A percentile compares a stretch with the other conserved stretches of the same genome.
These are phyloP conservation scores for Elachura formosa DNA, from an alignment of 2,113 vertebrate genomes.

Conservation along the genomic window DNA sequence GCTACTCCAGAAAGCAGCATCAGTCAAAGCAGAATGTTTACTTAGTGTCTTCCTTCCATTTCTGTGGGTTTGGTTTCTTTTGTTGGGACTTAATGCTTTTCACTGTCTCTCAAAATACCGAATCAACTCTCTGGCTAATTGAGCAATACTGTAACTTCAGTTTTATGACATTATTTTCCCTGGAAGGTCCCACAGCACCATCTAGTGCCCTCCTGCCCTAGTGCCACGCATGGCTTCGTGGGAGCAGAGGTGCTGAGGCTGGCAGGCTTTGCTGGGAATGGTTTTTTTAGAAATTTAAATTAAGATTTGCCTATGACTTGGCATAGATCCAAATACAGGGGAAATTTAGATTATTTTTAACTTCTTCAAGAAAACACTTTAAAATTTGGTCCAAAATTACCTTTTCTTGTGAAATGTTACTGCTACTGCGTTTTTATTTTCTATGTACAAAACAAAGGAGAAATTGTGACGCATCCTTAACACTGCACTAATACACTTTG, in stretches of 20 bases:
- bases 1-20: not conserved
- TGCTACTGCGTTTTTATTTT: not conserved
- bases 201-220: conserved; percentile 59
- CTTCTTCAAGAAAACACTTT: not conserved
- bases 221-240: not conserved
- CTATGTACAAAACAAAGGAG: not conserved
- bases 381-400: not conserved
- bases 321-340: not conserved
- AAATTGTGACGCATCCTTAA: not conserved
- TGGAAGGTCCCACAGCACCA: conserved; percentile 77
- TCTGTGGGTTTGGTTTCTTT: not conserved
- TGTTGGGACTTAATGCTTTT: not conserved
- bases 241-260: not conserved
- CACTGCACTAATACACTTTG: not conserved
- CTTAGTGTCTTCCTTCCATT: not conserved
- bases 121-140: not conserved
- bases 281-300: not conserved
- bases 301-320: not conserved
- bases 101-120: conserved; percentile 1
- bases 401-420: not conserved
- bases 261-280: not conserved
- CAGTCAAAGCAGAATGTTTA: not conserved
- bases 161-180: not conserved
- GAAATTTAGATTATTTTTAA: not conserved
- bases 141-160: not conserved